Conservation (phyloP, 2,888 invertebrate species). For the Exephanes ischioxanthus region DNA sequence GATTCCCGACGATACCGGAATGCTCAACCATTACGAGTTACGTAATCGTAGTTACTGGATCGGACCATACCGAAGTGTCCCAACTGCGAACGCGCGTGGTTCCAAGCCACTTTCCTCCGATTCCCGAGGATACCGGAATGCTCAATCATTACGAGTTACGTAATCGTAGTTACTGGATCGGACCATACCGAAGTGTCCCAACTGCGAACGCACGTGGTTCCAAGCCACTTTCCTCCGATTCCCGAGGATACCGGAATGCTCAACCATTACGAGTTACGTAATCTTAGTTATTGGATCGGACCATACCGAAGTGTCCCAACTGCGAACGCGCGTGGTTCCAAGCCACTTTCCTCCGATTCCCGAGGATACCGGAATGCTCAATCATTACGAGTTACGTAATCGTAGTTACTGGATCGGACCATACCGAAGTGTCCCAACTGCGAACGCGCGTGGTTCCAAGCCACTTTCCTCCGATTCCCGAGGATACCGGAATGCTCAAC, state of each 20-base stretch:
- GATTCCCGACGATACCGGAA: too few relatives aligned
- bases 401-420: not conserved
- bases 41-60: not conserved
- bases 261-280: too few relatives aligned
- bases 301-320: not conserved
- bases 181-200: not conserved
- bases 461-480: constrained; percentile 30
- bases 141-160: too few relatives aligned
- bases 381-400: too few relatives aligned
- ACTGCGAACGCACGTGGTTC: not conserved
- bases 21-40: too few relatives aligned
- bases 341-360: constrained; percentile 31
- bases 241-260: too few relatives aligned
- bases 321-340: not conserved
- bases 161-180: not conserved
- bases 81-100: not conserved
- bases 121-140: too few relatives aligned
- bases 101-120: constrained; percentile 29
- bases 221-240: constrained; percentile 27
- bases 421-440: not conserved
- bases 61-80: not conserved
- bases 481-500: too few relatives aligned
- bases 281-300: not conserved
- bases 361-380: too few relatives aligned
- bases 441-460: not conserved